Base-by-base conservation (phyloP, 2,888 invertebrate genomes). In the Noctua pronuba region DNA sequence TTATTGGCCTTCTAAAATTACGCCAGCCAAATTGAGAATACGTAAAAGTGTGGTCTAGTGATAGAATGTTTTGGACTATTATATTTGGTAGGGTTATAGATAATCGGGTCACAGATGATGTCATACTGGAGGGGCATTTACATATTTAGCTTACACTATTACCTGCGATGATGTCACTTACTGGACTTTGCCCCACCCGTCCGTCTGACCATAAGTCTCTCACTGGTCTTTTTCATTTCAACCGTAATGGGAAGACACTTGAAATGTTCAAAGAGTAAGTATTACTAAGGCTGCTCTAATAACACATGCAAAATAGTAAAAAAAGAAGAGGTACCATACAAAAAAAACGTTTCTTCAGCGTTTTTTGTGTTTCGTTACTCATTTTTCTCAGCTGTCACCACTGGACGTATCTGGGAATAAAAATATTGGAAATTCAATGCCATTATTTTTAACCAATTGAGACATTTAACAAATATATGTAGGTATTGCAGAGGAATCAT, bases 71-170 rank as follows among this genome's bases (percentile, higher is more conserved):
- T 92, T 92, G 88, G 85, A 88, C 69, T 85, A 69, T 84, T 76
- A 16, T 85, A 93, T 88, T 92, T 84, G 73, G 86, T 78, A 72
- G 93, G 69, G 35, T 93, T 91, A 80, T 85, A 87, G 84, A 90
- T 93, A 95, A 94, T 94, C 94, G 91, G 95, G 95, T 94, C 93
- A 92, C 85, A 72, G 87, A 94, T 96, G 96, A 96, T 95, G 95
- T 96, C 96, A 96, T 95, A 92, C 85, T 78, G 81, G 72, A 75
- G 67, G 83, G 80, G 65, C 72, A 77, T 65, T 46, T 28, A 18
- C 82, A 88, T 65, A 82, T 60, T 86, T 83, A 88, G 83, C 77
- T 82, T 88, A 86, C 79, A 65, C 71, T 65, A n/a, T 65, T 65
- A 41, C 41, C 41, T 41, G 4, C 24, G 8, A 18, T 65, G 41